phyloP scores from a whole-genome alignment of 2,797 vertebrate genomes.

The Babyrousa celebensis region DNA sequence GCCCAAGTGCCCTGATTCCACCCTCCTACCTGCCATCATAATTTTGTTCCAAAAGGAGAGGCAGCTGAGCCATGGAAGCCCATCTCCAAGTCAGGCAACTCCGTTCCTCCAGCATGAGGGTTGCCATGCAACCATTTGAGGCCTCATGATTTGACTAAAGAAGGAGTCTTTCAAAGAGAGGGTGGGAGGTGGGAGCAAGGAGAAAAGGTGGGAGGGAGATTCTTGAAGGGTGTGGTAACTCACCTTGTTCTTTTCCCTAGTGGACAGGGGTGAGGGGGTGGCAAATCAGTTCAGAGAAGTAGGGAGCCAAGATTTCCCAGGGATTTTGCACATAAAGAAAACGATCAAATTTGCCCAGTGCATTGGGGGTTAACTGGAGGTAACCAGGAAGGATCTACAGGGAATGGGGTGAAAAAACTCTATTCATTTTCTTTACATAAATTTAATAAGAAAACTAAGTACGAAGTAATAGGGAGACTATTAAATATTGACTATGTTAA shows the following conservation, averaged over 20 bases:
- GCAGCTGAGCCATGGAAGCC: neutral
- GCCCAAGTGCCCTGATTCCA: neutral
- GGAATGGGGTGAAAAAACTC: neutral
- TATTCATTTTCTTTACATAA: conserved; percentile 14
- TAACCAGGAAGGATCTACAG: neutral
- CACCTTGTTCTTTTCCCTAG: neutral
- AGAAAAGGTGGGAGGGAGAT: too few relatives aligned
- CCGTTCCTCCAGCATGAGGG: conserved; percentile 38
- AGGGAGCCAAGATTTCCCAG: neutral
- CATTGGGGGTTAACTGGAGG: neutral
- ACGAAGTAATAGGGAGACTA: neutral
- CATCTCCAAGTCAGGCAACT: neutral
- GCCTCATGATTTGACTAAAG: neutral
- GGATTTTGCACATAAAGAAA: neutral
- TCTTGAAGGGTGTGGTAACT: neutral
- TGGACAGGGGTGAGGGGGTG: too few relatives aligned
- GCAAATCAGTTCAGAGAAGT: neutral
- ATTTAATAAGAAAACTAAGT: conserved; percentile 69
- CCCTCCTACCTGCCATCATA: neutral
- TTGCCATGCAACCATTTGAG: conserved; percentile 78
- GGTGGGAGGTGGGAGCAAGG: neutral
- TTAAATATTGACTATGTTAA: conserved; percentile 55
- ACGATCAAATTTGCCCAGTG: neutral
- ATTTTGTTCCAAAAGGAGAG: neutral
- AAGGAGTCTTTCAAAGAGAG: neutral